phyloP scores from a whole-genome alignment of 2,888 invertebrate species.

The Agrotis clavis region DNA sequence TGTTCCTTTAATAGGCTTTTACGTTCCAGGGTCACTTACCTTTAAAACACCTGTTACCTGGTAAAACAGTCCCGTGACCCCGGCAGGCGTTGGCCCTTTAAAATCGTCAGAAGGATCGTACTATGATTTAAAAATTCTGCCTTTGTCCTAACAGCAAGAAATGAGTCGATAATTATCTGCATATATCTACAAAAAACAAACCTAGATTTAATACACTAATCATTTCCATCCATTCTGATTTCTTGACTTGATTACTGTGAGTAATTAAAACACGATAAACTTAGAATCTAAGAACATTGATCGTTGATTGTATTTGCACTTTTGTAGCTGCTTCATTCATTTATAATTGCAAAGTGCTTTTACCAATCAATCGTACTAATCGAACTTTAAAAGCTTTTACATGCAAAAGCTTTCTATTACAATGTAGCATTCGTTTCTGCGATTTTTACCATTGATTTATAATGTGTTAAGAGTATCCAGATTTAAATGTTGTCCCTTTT shows the following conservation, averaged over 20 bases:
- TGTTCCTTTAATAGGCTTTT: too few relatives aligned
- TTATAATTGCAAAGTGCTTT: conserved; percentile 42
- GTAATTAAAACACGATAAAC: conserved; percentile 12
- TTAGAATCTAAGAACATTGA: conserved; percentile 4
- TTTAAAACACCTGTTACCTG: too few relatives aligned
- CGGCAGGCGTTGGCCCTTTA: too few relatives aligned
- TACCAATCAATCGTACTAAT: conserved; percentile 45
- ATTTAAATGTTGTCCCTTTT: neutral
- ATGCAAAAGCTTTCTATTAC: conserved; percentile 17
- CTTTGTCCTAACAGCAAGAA: too few relatives aligned
- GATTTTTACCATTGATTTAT: too few relatives aligned
- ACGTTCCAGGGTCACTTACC: too few relatives aligned
- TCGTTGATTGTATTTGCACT: conserved; percentile 23
- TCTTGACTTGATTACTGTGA: neutral
- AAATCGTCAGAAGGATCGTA: too few relatives aligned
- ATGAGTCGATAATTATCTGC: too few relatives aligned
- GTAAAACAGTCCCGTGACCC: too few relatives aligned
- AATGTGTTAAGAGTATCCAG: neutral
- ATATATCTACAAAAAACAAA: too few relatives aligned
- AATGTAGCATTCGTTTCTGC: neutral
- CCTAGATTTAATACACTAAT: neutral
- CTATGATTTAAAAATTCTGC: too few relatives aligned
- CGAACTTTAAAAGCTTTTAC: conserved; percentile 39
- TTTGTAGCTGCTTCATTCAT: conserved; percentile 31
- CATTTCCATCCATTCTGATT: neutral